These are phyloP conservation scores for Pseudomugil tenellus DNA, from an alignment of 2,797 vertebrate genomes.

Conservation along the genomic window DNA sequence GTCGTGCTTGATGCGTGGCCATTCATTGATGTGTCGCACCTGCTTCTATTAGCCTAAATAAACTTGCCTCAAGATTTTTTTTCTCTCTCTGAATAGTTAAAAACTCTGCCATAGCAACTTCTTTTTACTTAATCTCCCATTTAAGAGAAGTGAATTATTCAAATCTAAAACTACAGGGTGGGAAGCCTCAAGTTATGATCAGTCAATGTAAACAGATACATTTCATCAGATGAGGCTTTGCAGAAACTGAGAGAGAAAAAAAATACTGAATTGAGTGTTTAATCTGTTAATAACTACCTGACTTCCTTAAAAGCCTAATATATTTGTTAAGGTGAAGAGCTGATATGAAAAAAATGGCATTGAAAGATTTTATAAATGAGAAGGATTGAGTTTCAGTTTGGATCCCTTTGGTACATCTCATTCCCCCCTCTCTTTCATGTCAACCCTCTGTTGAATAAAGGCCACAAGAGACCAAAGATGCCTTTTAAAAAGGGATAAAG, in stretches of 20 bases:
- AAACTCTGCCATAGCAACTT: neutral
- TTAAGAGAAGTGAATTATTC: neutral
- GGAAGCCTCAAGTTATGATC: neutral
- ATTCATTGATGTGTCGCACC: constrained; percentile 26
- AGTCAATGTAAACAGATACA: neutral
- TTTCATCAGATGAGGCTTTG: neutral
- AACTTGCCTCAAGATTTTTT: constrained; percentile 7
- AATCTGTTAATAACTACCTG: neutral
- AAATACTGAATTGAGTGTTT: neutral
- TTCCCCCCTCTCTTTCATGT: neutral
- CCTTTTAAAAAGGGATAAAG: neutral
- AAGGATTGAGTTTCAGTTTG: neutral
- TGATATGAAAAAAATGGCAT: too few relatives aligned
- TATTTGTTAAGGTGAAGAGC: too few relatives aligned
- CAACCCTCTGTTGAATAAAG: neutral
- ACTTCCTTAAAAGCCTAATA: neutral
- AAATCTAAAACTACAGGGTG: neutral
- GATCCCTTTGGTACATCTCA: neutral
- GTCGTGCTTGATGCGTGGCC: constrained; percentile 36
- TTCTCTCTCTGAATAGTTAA: constrained; percentile 6
- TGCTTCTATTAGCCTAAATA: constrained; percentile 43
- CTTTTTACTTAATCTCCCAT: neutral
- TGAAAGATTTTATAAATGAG: neutral
- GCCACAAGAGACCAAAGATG: neutral
- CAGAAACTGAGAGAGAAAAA: neutral